Conservation (phyloP, 2,113 vertebrate genomes). For the Turnix velox region DNA sequence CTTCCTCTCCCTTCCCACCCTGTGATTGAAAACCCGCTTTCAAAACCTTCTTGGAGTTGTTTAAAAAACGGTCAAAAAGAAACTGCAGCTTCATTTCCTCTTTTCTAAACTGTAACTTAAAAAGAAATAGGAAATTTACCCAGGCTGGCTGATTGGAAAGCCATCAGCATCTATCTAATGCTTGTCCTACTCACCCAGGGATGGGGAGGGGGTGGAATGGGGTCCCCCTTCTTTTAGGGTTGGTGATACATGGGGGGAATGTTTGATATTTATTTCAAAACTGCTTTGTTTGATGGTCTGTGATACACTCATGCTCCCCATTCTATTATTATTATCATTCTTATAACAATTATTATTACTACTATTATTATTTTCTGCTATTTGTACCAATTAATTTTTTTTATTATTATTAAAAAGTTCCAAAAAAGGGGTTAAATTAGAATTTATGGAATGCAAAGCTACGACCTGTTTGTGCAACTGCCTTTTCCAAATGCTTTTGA, state of each 20-base stretch:
- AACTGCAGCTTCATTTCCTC: constrained; percentile 44
- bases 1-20: constrained; percentile 47
- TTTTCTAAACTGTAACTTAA: constrained; percentile 37
- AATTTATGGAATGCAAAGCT: constrained; percentile 54
- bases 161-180: not conserved
- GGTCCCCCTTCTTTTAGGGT: not conserved
- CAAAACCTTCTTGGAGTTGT: constrained; percentile 54
- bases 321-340: not conserved
- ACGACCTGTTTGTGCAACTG: constrained; percentile 57
- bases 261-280: constrained; percentile 33
- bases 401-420: constrained; percentile 5
- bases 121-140: constrained; percentile 56
- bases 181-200: not conserved
- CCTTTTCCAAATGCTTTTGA: constrained; percentile 64
- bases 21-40: constrained; percentile 54
- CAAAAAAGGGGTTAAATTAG: constrained; percentile 52
- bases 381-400: constrained; percentile 42
- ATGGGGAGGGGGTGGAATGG: not conserved
- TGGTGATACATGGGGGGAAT: not conserved
- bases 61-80: constrained; percentile 24
- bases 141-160: constrained; percentile 38
- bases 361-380: not conserved
- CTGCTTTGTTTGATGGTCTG: constrained; percentile 37
- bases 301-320: constrained; percentile 48
- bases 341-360: not conserved